phyloP scores from a whole-genome alignment of 35 echinoderm and acorn worm genomes.

The Strongylocentrotus purpuratus region DNA sequence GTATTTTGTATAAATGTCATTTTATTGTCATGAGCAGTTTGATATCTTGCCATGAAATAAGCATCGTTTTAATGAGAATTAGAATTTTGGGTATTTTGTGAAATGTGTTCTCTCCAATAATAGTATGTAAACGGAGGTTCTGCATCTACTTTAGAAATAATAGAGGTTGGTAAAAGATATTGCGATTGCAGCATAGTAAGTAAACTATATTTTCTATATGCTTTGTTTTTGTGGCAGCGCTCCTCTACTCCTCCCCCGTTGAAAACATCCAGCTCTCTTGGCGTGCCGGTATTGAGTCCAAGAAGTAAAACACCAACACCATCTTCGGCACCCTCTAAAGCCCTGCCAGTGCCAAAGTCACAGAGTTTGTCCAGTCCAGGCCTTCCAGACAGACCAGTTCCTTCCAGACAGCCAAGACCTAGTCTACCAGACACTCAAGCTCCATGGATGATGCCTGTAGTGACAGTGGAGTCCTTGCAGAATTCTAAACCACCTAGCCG shows the following conservation, averaged over 20 bases:
- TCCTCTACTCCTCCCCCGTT: conserved; percentile 20
- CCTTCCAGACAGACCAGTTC: not conserved
- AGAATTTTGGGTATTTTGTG: too few species aligned
- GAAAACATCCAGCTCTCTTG: not conserved
- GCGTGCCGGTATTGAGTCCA: not conserved
- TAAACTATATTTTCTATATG: too few species aligned
- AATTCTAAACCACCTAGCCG: not conserved
- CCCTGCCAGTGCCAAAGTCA: not conserved
- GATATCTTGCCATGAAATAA: too few species aligned
- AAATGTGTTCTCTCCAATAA: too few species aligned
- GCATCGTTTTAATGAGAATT: too few species aligned
- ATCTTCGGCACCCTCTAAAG: not conserved
- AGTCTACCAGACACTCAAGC: conserved; percentile 24
- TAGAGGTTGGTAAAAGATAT: too few species aligned
- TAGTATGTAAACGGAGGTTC: too few species aligned
- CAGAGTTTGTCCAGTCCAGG: not conserved
- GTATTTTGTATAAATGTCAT: too few species aligned
- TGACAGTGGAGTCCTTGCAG: not conserved
- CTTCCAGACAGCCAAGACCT: not conserved
- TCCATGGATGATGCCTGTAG: not conserved
- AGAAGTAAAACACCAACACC: conserved; percentile 39
- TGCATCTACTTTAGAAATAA: too few species aligned
- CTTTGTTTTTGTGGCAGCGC: not conserved
- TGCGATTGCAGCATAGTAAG: too few species aligned
- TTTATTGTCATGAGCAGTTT: too few species aligned